Percentiles rank a stretch among this genome's conserved stretches.
Conservation (phyloP, 30 jellyfish, hydroid and myxozoan genomes). For the Chrysaora quinquecirrha region DNA sequence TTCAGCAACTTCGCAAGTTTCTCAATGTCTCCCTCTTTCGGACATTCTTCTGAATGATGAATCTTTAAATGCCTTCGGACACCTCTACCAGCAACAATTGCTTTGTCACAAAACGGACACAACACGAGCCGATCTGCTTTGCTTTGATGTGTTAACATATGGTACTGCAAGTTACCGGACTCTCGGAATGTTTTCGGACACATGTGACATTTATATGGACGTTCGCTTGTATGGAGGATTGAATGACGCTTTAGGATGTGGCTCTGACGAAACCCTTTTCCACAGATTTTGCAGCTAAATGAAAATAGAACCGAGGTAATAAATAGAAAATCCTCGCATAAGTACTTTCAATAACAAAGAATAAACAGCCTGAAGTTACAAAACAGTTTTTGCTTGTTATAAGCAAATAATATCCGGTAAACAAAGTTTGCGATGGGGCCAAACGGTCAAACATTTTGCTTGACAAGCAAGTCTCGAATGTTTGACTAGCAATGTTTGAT, state of each 20-base stretch:
- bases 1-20: conserved; percentile 26
- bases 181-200: conserved; percentile 76
- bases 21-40: conserved; percentile 47
- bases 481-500: too few species aligned
- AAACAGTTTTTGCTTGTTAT: too few species aligned
- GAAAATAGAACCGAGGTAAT: too few species aligned
- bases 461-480: too few species aligned
- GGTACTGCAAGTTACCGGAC: conserved; percentile 77
- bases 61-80: conserved; percentile 69
- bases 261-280: conserved; percentile 78
- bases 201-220: conserved; percentile 70
- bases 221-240: conserved; percentile 67
- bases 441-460: too few species aligned
- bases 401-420: too few species aligned
- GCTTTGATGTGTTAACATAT: conserved; percentile 70
- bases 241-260: conserved; percentile 78
- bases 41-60: conserved; percentile 61
- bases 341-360: too few species aligned
- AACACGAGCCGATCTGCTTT: conserved; percentile 63
- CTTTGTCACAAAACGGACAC: conserved; percentile 87
- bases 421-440: too few species aligned
- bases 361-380: too few species aligned
- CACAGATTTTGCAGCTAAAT: conserved; percentile 81
- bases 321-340: too few species aligned
- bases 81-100: conserved; percentile 73